phyloP scores from a whole-genome alignment of 2,888 invertebrate genomes.

The Ichneumoninae sp. region DNA sequence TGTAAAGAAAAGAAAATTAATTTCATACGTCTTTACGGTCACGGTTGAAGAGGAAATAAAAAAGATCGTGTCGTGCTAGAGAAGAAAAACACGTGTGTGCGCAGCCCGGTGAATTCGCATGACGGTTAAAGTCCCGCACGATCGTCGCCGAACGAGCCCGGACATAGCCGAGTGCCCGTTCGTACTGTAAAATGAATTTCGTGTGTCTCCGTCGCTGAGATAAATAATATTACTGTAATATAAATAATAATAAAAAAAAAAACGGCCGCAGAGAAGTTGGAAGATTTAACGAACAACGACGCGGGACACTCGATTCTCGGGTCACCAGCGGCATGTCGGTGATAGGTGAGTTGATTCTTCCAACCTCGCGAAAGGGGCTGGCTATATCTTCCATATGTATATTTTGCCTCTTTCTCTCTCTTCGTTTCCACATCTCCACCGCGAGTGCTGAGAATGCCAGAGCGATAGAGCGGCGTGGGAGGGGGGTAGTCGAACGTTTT shows the following conservation, averaged over 20 bases:
- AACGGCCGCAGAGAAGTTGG: conserved; percentile 43
- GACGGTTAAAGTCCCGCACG: conserved; percentile 57
- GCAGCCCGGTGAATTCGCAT: conserved; percentile 60
- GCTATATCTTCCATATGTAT: conserved; percentile 40
- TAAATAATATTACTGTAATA: not conserved
- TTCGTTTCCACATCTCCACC: not conserved
- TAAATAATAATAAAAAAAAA: not conserved
- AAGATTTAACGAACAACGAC: conserved; percentile 45
- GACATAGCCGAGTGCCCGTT: conserved; percentile 35
- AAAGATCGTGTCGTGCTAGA: not conserved
- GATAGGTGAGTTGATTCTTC: conserved; percentile 75
- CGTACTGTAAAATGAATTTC: conserved; percentile 20
- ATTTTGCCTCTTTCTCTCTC: not conserved
- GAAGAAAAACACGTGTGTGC: conserved; percentile 57
- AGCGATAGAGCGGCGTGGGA: not conserved
- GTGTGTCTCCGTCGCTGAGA: not conserved
- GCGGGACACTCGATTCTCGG: conserved; percentile 57
- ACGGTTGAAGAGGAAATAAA: not conserved
- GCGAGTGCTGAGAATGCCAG: not conserved
- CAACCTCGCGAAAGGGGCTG: conserved; percentile 59
- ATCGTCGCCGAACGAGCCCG: conserved; percentile 39
- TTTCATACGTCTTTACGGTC: not conserved
- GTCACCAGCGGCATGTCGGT: conserved; percentile 74
- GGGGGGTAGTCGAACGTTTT: conserved; percentile 66
- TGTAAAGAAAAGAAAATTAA: not conserved